Conservation (phyloP, 2,888 invertebrate genomes). For the Tetragonula carbonaria region DNA sequence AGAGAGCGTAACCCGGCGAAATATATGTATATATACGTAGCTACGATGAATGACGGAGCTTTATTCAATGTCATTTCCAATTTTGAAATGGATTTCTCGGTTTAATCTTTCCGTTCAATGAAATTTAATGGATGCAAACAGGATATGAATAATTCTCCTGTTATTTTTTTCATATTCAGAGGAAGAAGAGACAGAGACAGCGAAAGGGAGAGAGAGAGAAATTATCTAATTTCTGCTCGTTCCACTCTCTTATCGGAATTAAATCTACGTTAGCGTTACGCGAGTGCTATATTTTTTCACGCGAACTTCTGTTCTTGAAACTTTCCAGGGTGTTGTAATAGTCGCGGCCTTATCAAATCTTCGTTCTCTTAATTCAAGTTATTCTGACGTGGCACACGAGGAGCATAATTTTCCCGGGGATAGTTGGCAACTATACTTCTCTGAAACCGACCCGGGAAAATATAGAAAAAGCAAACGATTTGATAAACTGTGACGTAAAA, state of each 20-base stretch:
- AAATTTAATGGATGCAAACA: conserved; percentile 2
- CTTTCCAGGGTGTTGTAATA: neutral
- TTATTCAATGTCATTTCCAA: neutral
- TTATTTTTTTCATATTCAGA: neutral
- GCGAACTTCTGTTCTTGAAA: conserved; percentile 14
- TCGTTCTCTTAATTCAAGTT: conserved; percentile 39
- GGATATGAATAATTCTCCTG: neutral
- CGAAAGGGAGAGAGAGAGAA: neutral
- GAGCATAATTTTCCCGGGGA: neutral
- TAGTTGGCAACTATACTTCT: neutral
- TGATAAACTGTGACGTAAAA: neutral
- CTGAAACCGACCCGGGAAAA: neutral
- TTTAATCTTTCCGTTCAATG: neutral
- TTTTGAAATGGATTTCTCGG: neutral
- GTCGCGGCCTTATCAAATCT: conserved; percentile 26
- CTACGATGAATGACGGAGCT: neutral
- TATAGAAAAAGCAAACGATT: neutral
- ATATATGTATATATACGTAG: neutral
- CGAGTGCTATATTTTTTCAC: conserved; percentile 1
- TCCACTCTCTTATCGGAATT: neutral
- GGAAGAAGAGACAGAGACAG: neutral
- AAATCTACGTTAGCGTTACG: neutral
- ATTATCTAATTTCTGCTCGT: neutral
- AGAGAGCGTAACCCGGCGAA: neutral
- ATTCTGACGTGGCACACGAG: conserved; percentile 3